Evolutionary conservation across 2,888 invertebrate genomes (phyloP).

Genomic region (Matsumyia berberina): DNA sequence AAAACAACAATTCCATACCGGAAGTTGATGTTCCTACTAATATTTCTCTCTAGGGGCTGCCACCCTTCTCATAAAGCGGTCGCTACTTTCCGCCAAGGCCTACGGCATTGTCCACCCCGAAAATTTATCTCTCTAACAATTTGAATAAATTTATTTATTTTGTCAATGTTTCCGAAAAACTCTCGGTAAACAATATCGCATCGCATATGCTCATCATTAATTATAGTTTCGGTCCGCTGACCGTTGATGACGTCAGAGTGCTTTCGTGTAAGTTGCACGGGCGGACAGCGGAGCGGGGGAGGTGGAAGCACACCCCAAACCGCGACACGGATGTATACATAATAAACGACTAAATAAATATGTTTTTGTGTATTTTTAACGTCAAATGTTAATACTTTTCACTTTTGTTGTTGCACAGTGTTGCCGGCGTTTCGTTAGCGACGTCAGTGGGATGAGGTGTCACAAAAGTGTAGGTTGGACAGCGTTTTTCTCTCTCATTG

Average conservation of each 20-base stretch:
- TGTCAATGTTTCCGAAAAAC: background rate
- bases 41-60: slow-evolving; percentile 6
- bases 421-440: slow-evolving; percentile 41
- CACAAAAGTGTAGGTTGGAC: slow-evolving; percentile 21
- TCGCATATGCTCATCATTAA: slow-evolving; percentile 61
- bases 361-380: slow-evolving; percentile 18
- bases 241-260: slow-evolving; percentile 31
- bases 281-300: too few relatives aligned
- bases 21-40: slow-evolving; percentile 34
- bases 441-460: slow-evolving; percentile 54
- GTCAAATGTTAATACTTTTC: background rate
- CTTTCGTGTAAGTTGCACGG: background rate
- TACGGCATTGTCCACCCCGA: background rate
- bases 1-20: slow-evolving; percentile 58
- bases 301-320: background rate
- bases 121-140: background rate
- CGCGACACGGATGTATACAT: slow-evolving; percentile 11
- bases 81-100: background rate
- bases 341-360: slow-evolving; percentile 21
- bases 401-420: slow-evolving; percentile 6
- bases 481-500: background rate
- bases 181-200: slow-evolving; percentile 24
- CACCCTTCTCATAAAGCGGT: background rate
- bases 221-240: slow-evolving; percentile 44
- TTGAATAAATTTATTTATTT: background rate